Conservation (phyloP, 2,888 invertebrate species). For the Drosophila kuntzei region DNA sequence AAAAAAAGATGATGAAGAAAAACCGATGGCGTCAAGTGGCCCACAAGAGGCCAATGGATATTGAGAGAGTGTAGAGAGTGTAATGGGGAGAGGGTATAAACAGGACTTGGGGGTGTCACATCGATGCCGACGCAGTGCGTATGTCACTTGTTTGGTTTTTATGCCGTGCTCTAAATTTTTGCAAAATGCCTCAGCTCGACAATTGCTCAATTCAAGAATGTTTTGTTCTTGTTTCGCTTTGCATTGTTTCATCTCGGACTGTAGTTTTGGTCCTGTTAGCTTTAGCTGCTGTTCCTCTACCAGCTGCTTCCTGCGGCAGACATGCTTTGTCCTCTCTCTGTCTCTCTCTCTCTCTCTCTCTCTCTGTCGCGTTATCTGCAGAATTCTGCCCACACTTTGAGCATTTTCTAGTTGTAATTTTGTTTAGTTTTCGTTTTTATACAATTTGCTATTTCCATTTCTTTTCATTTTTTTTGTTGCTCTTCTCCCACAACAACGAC, state of each 20-base stretch:
- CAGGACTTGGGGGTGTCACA: constrained; percentile 17
- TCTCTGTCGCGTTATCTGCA: constrained; percentile 53
- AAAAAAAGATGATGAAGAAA: constrained; percentile 18
- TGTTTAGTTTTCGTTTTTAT: constrained; percentile 74
- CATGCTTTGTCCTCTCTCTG: constrained; percentile 61
- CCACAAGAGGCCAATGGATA: constrained; percentile 39
- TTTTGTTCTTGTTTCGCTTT: constrained; percentile 30
- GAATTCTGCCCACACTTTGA: constrained; percentile 30
- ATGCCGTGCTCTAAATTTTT: constrained; percentile 66
- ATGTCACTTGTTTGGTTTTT: constrained; percentile 74
- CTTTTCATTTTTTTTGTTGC: constrained; percentile 38
- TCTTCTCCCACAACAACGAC: constrained; percentile 41
- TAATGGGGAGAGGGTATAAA: neutral
- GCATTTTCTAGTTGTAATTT: constrained; percentile 66
- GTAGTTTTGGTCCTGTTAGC: constrained; percentile 28
- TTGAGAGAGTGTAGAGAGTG: neutral
- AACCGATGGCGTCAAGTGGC: constrained; percentile 46
- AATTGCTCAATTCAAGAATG: constrained; percentile 76
- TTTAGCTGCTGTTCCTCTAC: constrained; percentile 19
- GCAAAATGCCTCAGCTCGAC: constrained; percentile 60
- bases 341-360: constrained; percentile 13
- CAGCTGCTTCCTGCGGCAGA: constrained; percentile 66
- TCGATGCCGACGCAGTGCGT: constrained; percentile 70
- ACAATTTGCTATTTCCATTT: constrained; percentile 60
- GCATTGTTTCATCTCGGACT: constrained; percentile 25